These are phyloP conservation scores for Bubo blakistoni DNA, from an alignment of 2,113 vertebrate species.

Conservation along the genomic window DNA sequence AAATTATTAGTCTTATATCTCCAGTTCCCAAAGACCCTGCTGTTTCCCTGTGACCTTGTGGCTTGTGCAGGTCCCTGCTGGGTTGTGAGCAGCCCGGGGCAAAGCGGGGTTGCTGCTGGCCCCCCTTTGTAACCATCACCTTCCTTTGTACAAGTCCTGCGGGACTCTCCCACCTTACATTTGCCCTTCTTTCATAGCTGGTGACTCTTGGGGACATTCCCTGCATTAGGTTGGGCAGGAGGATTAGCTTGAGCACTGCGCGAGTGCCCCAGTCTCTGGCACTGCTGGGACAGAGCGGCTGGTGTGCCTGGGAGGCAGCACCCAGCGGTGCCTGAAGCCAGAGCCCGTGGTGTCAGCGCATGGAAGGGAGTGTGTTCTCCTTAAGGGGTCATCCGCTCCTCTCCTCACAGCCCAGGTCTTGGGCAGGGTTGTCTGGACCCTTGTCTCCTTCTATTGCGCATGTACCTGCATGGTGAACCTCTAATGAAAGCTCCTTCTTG, in stretches of 20 bases:
- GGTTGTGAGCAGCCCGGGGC: not conserved
- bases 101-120: not conserved
- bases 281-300: not conserved
- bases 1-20: not conserved
- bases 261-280: not conserved
- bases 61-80: not conserved
- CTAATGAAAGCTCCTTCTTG: not conserved
- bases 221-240: not conserved
- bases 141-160: not conserved
- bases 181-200: not conserved
- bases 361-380: not conserved
- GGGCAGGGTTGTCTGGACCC: not conserved
- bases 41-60: not conserved
- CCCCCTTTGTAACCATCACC: not conserved
- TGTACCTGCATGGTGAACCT: not conserved
- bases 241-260: not conserved
- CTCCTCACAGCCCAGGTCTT: not conserved
- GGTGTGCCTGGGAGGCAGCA: not conserved
- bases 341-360: accelerated
- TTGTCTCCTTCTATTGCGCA: not conserved
- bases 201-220: not conserved
- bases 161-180: not conserved
- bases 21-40: not conserved
- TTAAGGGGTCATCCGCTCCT: not conserved
- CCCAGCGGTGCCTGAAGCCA: not conserved